Evolutionary conservation across 2,113 vertebrate genomes (phyloP).

Genomic region (Onychostoma macrolepis): DNA sequence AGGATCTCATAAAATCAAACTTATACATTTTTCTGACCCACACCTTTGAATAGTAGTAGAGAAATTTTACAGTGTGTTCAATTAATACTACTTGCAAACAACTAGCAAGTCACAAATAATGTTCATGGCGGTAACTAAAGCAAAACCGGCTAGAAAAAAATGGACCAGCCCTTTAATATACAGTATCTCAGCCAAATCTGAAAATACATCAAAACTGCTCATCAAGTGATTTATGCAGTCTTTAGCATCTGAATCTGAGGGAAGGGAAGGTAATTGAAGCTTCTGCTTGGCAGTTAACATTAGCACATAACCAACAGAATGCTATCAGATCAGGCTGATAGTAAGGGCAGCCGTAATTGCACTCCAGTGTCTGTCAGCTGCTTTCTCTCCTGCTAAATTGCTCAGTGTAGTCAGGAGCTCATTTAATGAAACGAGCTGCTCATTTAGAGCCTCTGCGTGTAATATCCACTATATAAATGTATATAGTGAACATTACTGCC

Average conservation of each 20-base stretch:
- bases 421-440: conserved; percentile 43
- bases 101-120: not conserved
- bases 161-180: not conserved
- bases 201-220: not conserved
- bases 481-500: not conserved
- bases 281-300: not conserved
- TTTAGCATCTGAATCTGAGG: not conserved
- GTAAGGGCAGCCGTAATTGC: conserved; percentile 38
- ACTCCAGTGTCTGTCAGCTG: conserved; percentile 14
- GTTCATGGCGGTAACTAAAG: not conserved
- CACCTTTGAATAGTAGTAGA: not conserved
- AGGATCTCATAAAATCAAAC: not conserved
- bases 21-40: not conserved
- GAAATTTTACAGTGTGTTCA: not conserved
- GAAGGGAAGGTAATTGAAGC: conserved; percentile 3
- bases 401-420: conserved; percentile 15
- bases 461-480: not conserved
- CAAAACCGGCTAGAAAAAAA: not conserved
- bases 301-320: conserved; percentile 1
- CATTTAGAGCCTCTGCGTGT: conserved; percentile 21
- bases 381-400: conserved; percentile 20
- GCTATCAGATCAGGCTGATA: conserved; percentile 14
- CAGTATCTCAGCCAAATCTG: not conserved
- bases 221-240: not conserved
- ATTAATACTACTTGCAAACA: not conserved